These are phyloP conservation scores for Scaptomyza caliginosa DNA, from an alignment of 2,888 invertebrate genomes.

Conservation along the genomic window DNA sequence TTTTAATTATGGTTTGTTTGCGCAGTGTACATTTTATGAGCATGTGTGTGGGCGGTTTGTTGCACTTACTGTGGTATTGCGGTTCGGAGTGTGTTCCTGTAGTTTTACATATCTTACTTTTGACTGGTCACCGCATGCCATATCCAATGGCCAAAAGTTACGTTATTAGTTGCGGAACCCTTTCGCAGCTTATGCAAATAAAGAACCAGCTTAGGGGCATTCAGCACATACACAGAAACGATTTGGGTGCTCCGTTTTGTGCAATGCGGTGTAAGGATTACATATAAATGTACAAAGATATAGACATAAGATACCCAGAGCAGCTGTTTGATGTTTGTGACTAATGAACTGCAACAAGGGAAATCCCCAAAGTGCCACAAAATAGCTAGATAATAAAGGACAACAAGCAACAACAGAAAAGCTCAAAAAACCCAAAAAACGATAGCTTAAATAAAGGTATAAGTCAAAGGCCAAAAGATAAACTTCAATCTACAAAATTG, in stretches of 20 bases:
- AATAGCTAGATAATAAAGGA: conserved; percentile 1
- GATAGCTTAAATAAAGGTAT: not conserved
- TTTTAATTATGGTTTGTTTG: not conserved
- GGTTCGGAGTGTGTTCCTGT: not conserved
- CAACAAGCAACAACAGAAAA: not conserved
- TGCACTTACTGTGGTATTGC: conserved; percentile 22
- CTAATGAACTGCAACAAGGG: conserved; percentile 2
- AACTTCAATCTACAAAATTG: not conserved
- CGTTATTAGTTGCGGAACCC: conserved; percentile 52
- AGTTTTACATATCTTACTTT: not conserved
- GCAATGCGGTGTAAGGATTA: conserved; percentile 21
- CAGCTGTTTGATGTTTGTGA: conserved; percentile 33
- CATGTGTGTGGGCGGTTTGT: conserved; percentile 1
- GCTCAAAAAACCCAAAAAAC: not conserved
- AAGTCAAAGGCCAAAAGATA: not conserved
- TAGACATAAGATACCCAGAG: not conserved
- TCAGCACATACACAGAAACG: not conserved
- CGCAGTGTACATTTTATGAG: not conserved
- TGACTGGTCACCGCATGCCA: not conserved
- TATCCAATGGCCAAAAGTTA: conserved; percentile 39
- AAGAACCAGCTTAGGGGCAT: not conserved
- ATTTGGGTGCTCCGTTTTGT: conserved; percentile 10
- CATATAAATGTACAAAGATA: not conserved
- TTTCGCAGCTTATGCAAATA: conserved; percentile 51
- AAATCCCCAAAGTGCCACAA: conserved; percentile 1